Conservation (phyloP, 2,113 vertebrate genomes). For the Xiphias gladius region DNA sequence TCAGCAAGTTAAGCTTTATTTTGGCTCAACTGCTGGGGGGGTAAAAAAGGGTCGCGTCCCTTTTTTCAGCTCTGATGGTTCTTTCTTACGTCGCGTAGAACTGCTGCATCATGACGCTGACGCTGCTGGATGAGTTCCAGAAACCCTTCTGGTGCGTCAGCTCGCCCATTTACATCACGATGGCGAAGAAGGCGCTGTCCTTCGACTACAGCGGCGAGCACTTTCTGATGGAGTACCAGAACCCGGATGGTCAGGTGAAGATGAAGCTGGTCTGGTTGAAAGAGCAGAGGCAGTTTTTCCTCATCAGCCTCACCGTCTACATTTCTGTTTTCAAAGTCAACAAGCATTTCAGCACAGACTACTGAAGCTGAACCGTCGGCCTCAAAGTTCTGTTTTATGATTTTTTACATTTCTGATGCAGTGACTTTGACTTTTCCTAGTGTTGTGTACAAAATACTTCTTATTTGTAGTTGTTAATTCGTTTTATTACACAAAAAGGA, state of each 20-base stretch:
- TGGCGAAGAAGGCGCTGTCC: not conserved
- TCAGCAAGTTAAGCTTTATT: not conserved
- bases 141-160: conserved; percentile 72
- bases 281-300: conserved; percentile 65
- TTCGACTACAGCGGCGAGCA: conserved; percentile 44
- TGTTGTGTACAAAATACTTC: not conserved
- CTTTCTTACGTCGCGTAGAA: conserved; percentile 38
- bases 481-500: too few relatives aligned
- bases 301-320: conserved; percentile 50
- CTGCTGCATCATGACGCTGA: conserved; percentile 73
- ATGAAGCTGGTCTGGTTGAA: conserved; percentile 67
- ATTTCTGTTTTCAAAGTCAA: conserved; percentile 46
- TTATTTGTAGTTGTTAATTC: too few relatives aligned
- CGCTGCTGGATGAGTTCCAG: conserved; percentile 64
- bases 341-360: conserved; percentile 29
- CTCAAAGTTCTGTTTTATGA: not conserved
- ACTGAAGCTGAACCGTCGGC: conserved; percentile 2
- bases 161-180: conserved; percentile 16
- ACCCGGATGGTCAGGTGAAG: conserved; percentile 42
- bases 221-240: conserved; percentile 42
- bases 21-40: not conserved
- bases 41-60: not conserved
- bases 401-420: not conserved
- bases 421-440: not conserved
- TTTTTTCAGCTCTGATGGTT: not conserved